Base-by-base conservation (phyloP, 1,140 invertebrate genomes). In the Zaprionus vittiger region DNA sequence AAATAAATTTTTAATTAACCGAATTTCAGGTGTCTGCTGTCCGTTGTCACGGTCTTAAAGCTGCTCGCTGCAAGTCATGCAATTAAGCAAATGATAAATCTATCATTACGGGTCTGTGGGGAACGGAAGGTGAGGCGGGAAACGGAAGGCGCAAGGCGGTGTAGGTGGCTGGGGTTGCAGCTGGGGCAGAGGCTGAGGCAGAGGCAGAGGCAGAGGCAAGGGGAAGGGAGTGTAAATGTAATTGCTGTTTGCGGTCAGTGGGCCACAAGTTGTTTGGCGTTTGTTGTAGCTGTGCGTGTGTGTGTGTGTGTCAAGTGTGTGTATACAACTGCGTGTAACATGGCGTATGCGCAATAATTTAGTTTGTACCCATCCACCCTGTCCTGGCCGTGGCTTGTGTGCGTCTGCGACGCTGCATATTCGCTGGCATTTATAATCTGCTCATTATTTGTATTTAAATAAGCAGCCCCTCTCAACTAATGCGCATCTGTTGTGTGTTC, bases 391-490 rank as follows among this genome's bases (percentile, higher is more conserved):
- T 28, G 26, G 26, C 24, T 56, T 62, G 66, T 47, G 31, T 37
- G 28, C 47, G 38, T 22, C 31, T 57, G 37, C 73, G 38, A 69
- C 31, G 22, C 59, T 70, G 52, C 66, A 75, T 61, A 75, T 78
- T 80, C 52, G 69, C 52, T 60, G 52, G 44, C 77, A 73, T 86
- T 83, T 86, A 87, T 87, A 86, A 87, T 83, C 76, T 78, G 83
- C 74, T 79, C 83, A 82, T 86, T 86, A 86, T 86, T 86, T 86
- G 85, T 86, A 86, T 86, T 87, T 84, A 89, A 84, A 89, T 80
- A 87, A 75, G 67, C 77, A 37, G 62, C 31, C 44, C 68, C 56
- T 20, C 64, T 15, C 38, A n/a, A 52, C 69, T 63, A 66, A 68
- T 71, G 69, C 81, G 81, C 85, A 90, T 84, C 75, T 89, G 84